Conservation (phyloP, 2,113 vertebrate species). For the Glaucomys volans region DNA sequence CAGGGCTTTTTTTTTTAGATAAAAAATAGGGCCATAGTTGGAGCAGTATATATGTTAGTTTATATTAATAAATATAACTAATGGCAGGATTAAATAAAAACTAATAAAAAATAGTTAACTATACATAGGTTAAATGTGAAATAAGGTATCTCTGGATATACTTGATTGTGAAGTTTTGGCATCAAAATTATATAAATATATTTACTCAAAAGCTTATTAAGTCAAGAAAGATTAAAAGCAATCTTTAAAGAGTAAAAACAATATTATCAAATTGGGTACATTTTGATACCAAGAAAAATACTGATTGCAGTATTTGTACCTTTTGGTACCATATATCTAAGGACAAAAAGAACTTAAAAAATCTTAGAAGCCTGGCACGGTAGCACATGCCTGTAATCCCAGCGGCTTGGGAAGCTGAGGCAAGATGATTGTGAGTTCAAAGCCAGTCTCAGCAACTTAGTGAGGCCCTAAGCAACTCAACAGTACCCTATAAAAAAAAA, state of each 20-base stretch:
- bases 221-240: neutral
- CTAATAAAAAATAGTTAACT: constrained; percentile 12
- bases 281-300: neutral
- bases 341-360: neutral
- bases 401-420: too few relatives aligned
- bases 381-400: too few relatives aligned
- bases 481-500: too few relatives aligned
- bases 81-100: neutral
- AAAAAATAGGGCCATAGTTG: neutral
- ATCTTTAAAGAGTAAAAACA: constrained; percentile 10
- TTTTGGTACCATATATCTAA: neutral
- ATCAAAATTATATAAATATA: neutral
- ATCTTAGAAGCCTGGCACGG: too few relatives aligned
- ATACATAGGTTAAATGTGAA: neutral
- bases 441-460: too few relatives aligned
- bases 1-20: neutral
- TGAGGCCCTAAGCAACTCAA: too few relatives aligned
- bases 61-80: neutral
- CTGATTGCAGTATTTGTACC: neutral
- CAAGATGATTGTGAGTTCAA: too few relatives aligned
- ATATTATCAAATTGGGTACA: neutral
- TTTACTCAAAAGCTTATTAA: neutral
- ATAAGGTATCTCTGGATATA: neutral
- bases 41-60: neutral
- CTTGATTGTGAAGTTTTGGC: neutral